A percentile compares a stretch with the other conserved stretches of the same genome.
Evolutionary conservation across 1,140 invertebrate genomes (phyloP).

Genomic region (Brachionus paranguensis): DNA sequence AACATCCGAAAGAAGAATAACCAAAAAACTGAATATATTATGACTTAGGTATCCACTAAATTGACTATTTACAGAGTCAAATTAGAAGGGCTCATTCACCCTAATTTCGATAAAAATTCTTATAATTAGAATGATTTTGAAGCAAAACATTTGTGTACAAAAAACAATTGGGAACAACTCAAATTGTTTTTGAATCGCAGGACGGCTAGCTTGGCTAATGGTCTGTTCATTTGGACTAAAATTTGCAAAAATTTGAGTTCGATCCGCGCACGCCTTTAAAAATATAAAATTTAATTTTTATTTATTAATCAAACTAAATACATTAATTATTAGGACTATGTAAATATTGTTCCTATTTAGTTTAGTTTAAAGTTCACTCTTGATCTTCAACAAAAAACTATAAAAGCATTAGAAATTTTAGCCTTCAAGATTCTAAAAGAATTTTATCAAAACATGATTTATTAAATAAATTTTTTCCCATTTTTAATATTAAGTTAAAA

Average conservation of each 20-base stretch:
- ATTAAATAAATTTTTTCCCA: neutral
- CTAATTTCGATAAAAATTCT: conserved; percentile 26
- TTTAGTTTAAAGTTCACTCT: neutral
- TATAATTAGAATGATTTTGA: conserved; percentile 28
- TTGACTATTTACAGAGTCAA: conserved; percentile 34
- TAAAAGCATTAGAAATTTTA: neutral
- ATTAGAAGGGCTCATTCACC: conserved; percentile 21
- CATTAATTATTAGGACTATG: neutral
- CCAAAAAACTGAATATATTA: neutral
- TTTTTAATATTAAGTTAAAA: neutral
- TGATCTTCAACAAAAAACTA: neutral
- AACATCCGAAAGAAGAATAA: neutral
- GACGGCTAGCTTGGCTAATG: neutral
- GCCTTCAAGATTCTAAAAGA: neutral
- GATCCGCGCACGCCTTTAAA: neutral
- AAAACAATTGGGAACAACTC: neutral
- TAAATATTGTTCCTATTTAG: neutral
- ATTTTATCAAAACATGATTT: neutral
- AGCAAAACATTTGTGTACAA: neutral
- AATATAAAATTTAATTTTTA: neutral
- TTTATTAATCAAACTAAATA: neutral
- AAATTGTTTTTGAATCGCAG: neutral
- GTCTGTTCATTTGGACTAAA: neutral
- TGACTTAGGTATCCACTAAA: conserved; percentile 16
- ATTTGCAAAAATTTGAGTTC: conserved; percentile 17